A percentile compares a stretch with the other conserved stretches of the same genome.
phyloP scores from a whole-genome alignment of 1,140 invertebrate species.

The Archegozetes longisetosus region DNA sequence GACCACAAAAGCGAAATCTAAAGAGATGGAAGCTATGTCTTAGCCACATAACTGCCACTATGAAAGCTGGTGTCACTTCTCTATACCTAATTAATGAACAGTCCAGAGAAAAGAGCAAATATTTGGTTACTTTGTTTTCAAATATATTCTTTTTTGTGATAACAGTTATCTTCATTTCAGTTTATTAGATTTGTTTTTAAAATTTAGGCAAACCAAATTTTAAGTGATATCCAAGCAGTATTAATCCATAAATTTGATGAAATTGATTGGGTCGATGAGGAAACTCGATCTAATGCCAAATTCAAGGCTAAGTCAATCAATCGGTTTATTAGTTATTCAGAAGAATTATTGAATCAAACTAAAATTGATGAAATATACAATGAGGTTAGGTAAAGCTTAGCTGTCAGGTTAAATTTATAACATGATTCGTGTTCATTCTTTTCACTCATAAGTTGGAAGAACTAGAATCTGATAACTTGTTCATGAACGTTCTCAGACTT shows the following conservation, averaged over 20 bases:
- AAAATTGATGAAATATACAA: slow-evolving; percentile 27
- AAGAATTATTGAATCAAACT: slow-evolving; percentile 30
- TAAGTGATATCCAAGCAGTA: too few species aligned
- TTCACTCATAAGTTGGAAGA: not conserved
- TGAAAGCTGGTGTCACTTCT: not conserved
- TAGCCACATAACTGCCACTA: not conserved
- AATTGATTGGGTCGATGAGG: slow-evolving; percentile 79
- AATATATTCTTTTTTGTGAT: not conserved
- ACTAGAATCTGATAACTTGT: slow-evolving; percentile 37
- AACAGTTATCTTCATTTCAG: not conserved
- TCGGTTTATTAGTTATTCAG: slow-evolving; percentile 33
- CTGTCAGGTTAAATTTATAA: not conserved
- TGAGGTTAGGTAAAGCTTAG: slow-evolving; percentile 14
- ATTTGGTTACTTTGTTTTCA: not conserved
- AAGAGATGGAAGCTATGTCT: not conserved
- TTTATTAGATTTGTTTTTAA: slow-evolving; percentile 21
- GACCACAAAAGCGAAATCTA: slow-evolving; percentile 26
- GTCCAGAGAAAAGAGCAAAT: not conserved
- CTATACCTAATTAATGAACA: not conserved
- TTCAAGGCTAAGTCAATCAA: slow-evolving; percentile 27
- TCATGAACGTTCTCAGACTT: slow-evolving; percentile 53
- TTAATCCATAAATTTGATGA: slow-evolving; percentile 36
- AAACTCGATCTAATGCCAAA: not conserved
- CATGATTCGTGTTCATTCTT: not conserved
- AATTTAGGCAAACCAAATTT: slow-evolving; percentile 21